Conservation (phyloP, 2,888 invertebrate species). For the Taenaris catops region DNA sequence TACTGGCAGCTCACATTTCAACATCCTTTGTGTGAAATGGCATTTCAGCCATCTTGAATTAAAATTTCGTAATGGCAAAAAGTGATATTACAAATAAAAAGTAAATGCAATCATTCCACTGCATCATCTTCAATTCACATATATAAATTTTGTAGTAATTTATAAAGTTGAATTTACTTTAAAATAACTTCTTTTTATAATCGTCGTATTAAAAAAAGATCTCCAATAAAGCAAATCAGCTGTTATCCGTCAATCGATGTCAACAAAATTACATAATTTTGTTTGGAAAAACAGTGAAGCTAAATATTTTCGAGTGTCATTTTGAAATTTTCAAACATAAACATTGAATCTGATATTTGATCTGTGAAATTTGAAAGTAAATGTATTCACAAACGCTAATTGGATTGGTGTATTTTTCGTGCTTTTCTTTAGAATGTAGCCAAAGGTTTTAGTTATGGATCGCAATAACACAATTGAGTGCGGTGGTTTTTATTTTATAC, state of each 20-base stretch:
- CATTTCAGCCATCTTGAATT: constrained; percentile 68
- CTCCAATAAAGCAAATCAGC: constrained; percentile 76
- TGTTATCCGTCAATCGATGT: constrained; percentile 81
- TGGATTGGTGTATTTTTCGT: constrained; percentile 46
- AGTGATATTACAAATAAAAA: constrained; percentile 62
- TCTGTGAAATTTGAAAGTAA: constrained; percentile 59
- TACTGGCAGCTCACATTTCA: constrained; percentile 39
- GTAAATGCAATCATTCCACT: constrained; percentile 36
- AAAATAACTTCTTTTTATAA: constrained; percentile 18
- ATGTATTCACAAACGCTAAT: constrained; percentile 43
- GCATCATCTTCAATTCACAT: constrained; percentile 9
- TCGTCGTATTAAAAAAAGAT: constrained; percentile 53
- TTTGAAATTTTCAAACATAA: constrained; percentile 65
- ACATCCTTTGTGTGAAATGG: constrained; percentile 28
- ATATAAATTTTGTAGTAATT: constrained; percentile 24
- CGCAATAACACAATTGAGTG: constrained; percentile 77
- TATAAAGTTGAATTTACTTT: constrained; percentile 13
- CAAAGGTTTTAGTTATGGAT: constrained; percentile 62
- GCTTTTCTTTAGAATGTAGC: constrained; percentile 69
- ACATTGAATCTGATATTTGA: constrained; percentile 50
- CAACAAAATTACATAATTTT: constrained; percentile 81
- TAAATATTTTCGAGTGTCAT: constrained; percentile 66
- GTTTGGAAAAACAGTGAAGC: constrained; percentile 77
- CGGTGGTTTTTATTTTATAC: constrained; percentile 89
- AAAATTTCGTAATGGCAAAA: constrained; percentile 52